Base-by-base conservation (phyloP, 2,113 vertebrate species). In the Saguinus imperator region DNA sequence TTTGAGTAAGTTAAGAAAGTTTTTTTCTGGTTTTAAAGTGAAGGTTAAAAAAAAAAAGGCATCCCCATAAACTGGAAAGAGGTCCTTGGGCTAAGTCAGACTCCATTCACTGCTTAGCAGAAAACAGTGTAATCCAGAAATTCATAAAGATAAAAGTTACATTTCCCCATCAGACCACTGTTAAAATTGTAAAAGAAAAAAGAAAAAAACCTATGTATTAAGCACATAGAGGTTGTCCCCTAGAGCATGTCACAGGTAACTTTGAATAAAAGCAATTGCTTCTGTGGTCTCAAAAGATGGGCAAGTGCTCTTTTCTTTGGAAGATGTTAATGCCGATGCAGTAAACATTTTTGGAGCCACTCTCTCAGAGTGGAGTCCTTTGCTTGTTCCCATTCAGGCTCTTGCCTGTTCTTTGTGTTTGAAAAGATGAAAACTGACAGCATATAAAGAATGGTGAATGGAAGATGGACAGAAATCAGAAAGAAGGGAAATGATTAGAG, bases 121-220 rank as follows among this genome's bases (percentile, higher is more conserved):
- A 81, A 97, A 94, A 95, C 13, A 84, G 89, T 83, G 43, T 75
- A 96, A 96, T 90, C 64, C 35, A 95, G 40, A 87, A 55, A 97
- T 92, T 80, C 80, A 57, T 84, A 84, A 92, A 94, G 85, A 87
- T 95, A 57, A 96, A 97, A 64, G 70, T 83, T 55, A 50, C 76
- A 29, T 95, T 92, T 96, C 32, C 52, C 58, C 50, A 81, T 80
- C 66, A 95, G 64, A 40, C 40, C 32, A 40, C 83, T 55, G 48
- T 95, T 97, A 94, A 79, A 55, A 87, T 61, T 40, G 61, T 66
- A 87, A 95, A 92, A 70, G 92, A 17, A 1, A 16, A 52, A 52
- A 52, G 17, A 17, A 52, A 90, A 70, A 94, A 35, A 72, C 70
- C 57, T 66, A 29, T 87, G 55, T 32, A 35, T 76, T 50, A 40